Base-by-base conservation (phyloP, 23 tunicate species). In the Phallusia fumigata region DNA sequence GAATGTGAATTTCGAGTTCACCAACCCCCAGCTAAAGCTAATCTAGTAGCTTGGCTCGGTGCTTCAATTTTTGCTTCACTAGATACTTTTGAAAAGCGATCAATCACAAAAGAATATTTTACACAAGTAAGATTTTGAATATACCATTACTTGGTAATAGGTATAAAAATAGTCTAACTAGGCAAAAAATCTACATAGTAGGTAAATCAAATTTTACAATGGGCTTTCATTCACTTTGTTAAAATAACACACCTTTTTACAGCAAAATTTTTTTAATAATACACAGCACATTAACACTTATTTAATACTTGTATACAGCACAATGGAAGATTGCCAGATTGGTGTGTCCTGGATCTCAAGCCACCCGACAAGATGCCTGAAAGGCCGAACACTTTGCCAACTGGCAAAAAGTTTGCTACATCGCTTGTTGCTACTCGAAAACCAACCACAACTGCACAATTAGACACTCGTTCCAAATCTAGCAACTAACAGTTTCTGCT, bases 1-100 rank as follows among this genome's bases (percentile, higher is more conserved):
- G 94, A 82, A 47, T 85, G 88, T 65, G 88, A 89, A 52, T 94
- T 94, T 53, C 90, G 90, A 12, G 82, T 94, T 8, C 94, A 89
- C 79, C 80, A 89, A 30, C 90, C 94, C 32, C 98, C 98, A 24
- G 80, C 81, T 28, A 87, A 69, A 19, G 86, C 90, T 12, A 89
- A 94, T 49, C 75, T 94, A 0, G 98, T 89, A 0, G 73, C 94
- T 0, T 94, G 98, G 98, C 80, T 94, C 13, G 98, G 98, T 18
- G 98, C 98, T 33, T 82, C 98, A 0, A 94, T 94, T 8, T 89
- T 85, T 49, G 94, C 89, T 15, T 84, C 90, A 52, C 83, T 94
- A 72, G 91, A 94, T 10, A 77, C 45, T 18, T 89, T 94, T 75
- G 79, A 84, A 72, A 58, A 72, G 69, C 77, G 83, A 31, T 86